Evolutionary conservation across 1,140 invertebrate genomes (phyloP).

Genomic region (Glossosoma conforme): DNA sequence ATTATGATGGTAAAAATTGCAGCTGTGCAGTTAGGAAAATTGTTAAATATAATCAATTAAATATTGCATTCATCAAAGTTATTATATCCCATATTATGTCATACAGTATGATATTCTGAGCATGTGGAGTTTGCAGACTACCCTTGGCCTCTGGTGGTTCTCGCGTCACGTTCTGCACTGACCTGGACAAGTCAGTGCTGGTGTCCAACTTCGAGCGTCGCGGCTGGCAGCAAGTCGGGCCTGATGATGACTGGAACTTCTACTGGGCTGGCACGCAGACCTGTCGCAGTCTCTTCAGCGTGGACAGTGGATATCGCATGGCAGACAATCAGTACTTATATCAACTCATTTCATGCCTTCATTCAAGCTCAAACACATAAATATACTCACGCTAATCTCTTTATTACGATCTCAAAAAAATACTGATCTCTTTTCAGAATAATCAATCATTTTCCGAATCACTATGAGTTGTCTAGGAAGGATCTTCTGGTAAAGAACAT

Average conservation of each 20-base stretch:
- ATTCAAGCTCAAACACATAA: too few relatives aligned
- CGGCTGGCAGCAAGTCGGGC: slow-evolving; percentile 84
- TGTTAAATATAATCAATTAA: too few relatives aligned
- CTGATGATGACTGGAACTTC: slow-evolving; percentile 95
- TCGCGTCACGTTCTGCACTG: slow-evolving; percentile 79
- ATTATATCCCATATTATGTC: too few relatives aligned
- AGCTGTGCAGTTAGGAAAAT: too few relatives aligned
- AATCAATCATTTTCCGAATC: slow-evolving; percentile 91
- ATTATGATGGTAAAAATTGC: too few relatives aligned
- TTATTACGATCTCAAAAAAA: background rate
- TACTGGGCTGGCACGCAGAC: slow-evolving; percentile 92
- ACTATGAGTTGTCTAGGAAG: slow-evolving; percentile 92
- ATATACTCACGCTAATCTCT: background rate
- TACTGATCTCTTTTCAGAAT: slow-evolving; percentile 40
- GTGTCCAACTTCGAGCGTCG: slow-evolving; percentile 90
- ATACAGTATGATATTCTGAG: too few relatives aligned
- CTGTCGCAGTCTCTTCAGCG: slow-evolving; percentile 85
- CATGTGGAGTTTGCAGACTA: too few relatives aligned
- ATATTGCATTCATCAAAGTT: too few relatives aligned
- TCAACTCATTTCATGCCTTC: too few relatives aligned
- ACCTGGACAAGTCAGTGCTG: slow-evolving; percentile 93
- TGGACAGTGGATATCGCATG: slow-evolving; percentile 88
- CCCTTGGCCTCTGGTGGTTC: too few relatives aligned
- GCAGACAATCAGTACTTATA: slow-evolving; percentile 81
- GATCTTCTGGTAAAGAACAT: slow-evolving; percentile 95